Base-by-base conservation (phyloP, 2,888 invertebrate genomes). In the Helicoverpa assulta region DNA sequence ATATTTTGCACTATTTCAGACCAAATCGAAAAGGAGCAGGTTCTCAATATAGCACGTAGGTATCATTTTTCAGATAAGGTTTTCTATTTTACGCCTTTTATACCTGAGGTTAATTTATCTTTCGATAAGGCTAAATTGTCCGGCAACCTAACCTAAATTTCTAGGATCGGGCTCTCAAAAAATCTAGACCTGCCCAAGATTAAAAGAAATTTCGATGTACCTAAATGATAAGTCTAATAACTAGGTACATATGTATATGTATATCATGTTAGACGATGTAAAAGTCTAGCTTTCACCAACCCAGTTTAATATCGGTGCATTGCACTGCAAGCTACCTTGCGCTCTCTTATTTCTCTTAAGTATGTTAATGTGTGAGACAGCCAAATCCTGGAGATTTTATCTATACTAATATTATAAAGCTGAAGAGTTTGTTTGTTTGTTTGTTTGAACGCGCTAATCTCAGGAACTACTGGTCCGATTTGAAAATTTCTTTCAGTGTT, bases 251-350 rank as follows among this genome's bases (percentile, higher is more conserved):
- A 10, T 6, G 16, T 40, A 12, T 26, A 4, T 37, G 10, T 6
- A 18, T 40, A 19, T 54, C 43, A 53, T 37, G 26, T 73, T 21
- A 57, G 29, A 29, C 16, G 10, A 10, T 43, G 18, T 53, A 66
- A 73, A 58, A 53, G 74, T 56, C 57, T 67, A 47, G 56, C 75
- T 58, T 58, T 72, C 58, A 26, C 71, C 55, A 55, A 59, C 50
- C 68, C 1, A 59, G 54, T 33, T 67, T n/a, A 56, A 21, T 29
- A 47, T n/a, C 54, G 67, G 55, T 52, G 43, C 55, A 60, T 69
- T 70, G 47, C 53, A 54, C 74, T 21, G 29, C n/a, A 19, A 37
- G 21, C 12, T 1, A 53, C n/a, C 19, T 67, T 57, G 56, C 74
- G 40, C 67, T 67, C 33, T 51, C 16, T 50, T 12, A 50, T 59